Evolutionary conservation across 2,797 vertebrate genomes (phyloP), one percentile per base, ranked within the genome.

Genomic region (Halcyon badia): DNA sequence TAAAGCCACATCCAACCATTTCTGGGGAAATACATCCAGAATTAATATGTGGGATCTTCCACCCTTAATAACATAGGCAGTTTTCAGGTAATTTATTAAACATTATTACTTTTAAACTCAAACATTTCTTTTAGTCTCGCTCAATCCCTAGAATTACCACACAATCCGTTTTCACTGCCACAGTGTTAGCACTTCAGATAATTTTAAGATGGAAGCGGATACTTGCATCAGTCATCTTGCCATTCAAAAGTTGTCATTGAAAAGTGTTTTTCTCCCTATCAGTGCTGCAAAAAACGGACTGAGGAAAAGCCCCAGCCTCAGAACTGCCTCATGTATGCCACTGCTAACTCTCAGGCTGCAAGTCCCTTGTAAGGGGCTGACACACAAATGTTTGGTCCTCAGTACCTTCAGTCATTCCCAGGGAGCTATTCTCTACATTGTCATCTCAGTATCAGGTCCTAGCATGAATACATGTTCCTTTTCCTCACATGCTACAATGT

Each of bases 291-390:
- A 96, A 76, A 96, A 94, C 57, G 84, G 77, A 72, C 35, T 28
- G 85, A 97, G 72, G 65, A 51, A 93, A 84, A 98, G 87, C 95
- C 94, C 83, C 98, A 93, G 58, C 86, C 95, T 91, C 51, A 35
- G 92, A 96, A 44, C 41, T 80, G 30, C 92, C 48, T 1, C 60
- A 33, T 60, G 13, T 90, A 51, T 89, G 88, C 91, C 95, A 86
- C 84, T 95, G 31, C 7, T 97, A 97, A 98, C 98, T 98, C 97
- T 93, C 72, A 70, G 93, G 94, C 96, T 98, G 30, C 68, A 46
- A 71, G 44, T 61, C 81, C 30, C 82, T 69, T 49, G 3, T 28
- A 75, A 90, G 41, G 15, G 33, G 51, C 28, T 83, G 60, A 69
- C 56, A 48, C 11, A 12, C 10, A 49, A 54, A 68, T 5, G 2